Conservation (phyloP, 1,140 invertebrate genomes). For the Acromyrmex charruanus region DNA sequence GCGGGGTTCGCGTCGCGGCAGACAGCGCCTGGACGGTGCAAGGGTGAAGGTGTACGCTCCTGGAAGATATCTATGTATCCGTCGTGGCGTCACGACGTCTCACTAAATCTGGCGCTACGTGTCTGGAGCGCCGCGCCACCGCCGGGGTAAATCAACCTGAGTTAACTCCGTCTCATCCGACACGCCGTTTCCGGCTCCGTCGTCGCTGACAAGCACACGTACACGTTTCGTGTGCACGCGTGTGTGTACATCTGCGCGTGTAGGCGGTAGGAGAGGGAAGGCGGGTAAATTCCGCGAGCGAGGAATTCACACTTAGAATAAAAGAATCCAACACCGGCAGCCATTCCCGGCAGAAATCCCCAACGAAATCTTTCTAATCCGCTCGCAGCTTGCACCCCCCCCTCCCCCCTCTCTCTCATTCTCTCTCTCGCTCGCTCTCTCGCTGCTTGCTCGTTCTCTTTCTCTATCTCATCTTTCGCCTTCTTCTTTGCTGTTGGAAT, state of each 20-base stretch:
- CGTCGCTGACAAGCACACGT: slow-evolving; percentile 68
- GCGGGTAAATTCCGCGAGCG: slow-evolving; percentile 50
- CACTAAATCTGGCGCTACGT: slow-evolving; percentile 86
- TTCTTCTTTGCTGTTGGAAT: neutral
- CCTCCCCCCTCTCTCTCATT: slow-evolving; percentile 37
- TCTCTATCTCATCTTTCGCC: neutral
- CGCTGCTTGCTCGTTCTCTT: slow-evolving; percentile 29
- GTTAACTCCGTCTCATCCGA: slow-evolving; percentile 84
- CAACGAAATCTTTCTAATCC: slow-evolving; percentile 64
- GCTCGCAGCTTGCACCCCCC: slow-evolving; percentile 30
- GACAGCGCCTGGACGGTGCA: slow-evolving; percentile 76
- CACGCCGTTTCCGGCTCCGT: slow-evolving; percentile 81
- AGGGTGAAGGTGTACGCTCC: slow-evolving; percentile 79
- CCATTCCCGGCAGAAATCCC: slow-evolving; percentile 40
- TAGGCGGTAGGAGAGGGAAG: neutral
- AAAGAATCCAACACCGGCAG: slow-evolving; percentile 56
- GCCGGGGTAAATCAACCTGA: slow-evolving; percentile 84
- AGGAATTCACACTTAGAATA: slow-evolving; percentile 64
- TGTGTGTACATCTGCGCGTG: neutral
- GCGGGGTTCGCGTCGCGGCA: slow-evolving; percentile 58
- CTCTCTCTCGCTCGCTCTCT: slow-evolving; percentile 16
- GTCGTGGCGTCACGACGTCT: slow-evolving; percentile 85
- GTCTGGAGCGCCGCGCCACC: slow-evolving; percentile 81
- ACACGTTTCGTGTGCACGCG: slow-evolving; percentile 18
- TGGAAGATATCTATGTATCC: slow-evolving; percentile 86